Evolutionary conservation across 2,797 vertebrate species (phyloP), one percentile per base, ranked within the genome.

Genomic region (Coilia nasus): DNA sequence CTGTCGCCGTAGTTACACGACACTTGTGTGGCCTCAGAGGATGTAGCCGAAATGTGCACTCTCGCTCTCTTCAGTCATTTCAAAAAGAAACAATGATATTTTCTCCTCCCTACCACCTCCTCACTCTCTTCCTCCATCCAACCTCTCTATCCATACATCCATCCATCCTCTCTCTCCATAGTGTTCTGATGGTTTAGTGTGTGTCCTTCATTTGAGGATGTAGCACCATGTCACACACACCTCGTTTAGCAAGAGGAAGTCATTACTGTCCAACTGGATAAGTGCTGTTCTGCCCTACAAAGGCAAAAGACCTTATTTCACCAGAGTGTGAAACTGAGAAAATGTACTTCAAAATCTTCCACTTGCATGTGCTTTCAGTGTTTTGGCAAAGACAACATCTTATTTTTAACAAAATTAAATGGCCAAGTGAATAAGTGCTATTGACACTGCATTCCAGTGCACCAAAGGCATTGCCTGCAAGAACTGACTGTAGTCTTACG

Each of bases 181-280:
- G 35, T 41, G 35, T 41, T 41, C 35, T 41, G 35, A 41, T 2
- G 35, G 35, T 2, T 41, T 41, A 41, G 50, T 12, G 50, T 54
- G 50, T 12, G 50, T 54, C 6, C 14, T 11, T 54, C 10, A 12
- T 12, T 54, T 11, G 2, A 54, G 50, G 50, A 54, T 6, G 12
- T 35, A 71, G 64, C 17, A 28, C 14, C 3, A 14, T 71, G 64
- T 35, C 93, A 88, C 94, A 95, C 95, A 92, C 92, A 93, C 91
- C 89, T 94, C 93, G 95, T 94, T 95, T 94, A 94, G 92, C 91
- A 89, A 95, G 90, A 91, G 90, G 94, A 93, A 93, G 88, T 89
- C 91, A 92, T 93, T 94, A 41, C 2, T 41, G 35, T 41, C 35
- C 35, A 41, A 41, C 35, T 41, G 35, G 5, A 41, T 41, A 5